Percentiles rank a stretch among this genome's conserved stretches.
Conservation (phyloP, 2,888 invertebrate genomes). For the Coecobrya sp. region DNA sequence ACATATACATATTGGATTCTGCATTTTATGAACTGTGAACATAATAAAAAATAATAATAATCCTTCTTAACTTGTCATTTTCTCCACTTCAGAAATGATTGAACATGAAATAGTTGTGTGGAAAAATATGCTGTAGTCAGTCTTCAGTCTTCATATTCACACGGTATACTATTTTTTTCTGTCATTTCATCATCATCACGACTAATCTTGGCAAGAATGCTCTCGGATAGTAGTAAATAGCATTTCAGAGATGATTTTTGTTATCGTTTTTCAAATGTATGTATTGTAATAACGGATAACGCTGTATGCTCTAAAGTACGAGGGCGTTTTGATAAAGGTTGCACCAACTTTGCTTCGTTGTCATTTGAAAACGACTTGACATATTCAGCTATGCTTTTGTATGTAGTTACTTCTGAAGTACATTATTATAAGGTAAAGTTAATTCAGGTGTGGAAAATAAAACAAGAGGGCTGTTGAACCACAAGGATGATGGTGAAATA, state of each 20-base stretch:
- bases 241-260: too few species aligned
- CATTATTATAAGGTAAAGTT: neutral
- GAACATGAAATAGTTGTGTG: neutral
- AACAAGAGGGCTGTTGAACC: neutral
- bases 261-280: too few species aligned
- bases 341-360: too few species aligned
- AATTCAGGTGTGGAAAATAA: slow-evolving; percentile 52
- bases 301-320: too few species aligned
- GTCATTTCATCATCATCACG: neutral
- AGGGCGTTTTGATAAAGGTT: too few species aligned
- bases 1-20: neutral
- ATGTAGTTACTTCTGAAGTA: neutral
- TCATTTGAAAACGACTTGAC: too few species aligned
- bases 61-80: slow-evolving; percentile 39
- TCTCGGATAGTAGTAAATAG: too few species aligned
- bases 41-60: slow-evolving; percentile 53
- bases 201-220: neutral
- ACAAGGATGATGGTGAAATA: slow-evolving; percentile 23
- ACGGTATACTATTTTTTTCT: neutral
- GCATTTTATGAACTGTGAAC: slow-evolving; percentile 74
- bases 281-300: too few species aligned
- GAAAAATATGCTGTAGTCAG: neutral
- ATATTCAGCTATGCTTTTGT: too few species aligned
- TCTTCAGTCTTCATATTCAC: neutral
- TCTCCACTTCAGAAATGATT: slow-evolving; percentile 44